phyloP scores from a whole-genome alignment of 2,113 vertebrate genomes.

The Glareola pratincola region DNA sequence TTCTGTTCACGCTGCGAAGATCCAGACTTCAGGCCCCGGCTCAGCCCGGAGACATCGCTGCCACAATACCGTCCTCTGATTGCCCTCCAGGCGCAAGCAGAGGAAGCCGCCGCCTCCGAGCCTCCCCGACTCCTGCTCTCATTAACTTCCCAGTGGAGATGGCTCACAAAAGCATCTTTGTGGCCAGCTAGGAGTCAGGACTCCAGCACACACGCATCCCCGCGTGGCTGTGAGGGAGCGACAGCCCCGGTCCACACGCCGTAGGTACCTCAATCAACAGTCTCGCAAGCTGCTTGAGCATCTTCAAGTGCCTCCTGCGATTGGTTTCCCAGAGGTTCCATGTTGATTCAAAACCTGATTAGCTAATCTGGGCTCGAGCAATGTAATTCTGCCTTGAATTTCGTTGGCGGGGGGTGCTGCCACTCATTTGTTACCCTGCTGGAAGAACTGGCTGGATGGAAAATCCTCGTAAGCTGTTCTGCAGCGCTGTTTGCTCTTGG shows the following conservation, averaged over 20 bases:
- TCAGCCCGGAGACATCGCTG: background rate
- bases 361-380: background rate
- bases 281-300: background rate
- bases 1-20: background rate
- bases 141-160: constrained; percentile 9
- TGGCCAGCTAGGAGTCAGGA: constrained; percentile 12
- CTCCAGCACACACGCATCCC: background rate
- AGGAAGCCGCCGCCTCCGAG: constrained; percentile 20
- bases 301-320: background rate
- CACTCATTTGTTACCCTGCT: background rate
- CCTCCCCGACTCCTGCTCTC: constrained; percentile 22
- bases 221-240: background rate
- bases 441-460: background rate
- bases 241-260: background rate
- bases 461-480: background rate
- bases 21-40: background rate
- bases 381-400: background rate
- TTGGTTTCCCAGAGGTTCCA: background rate
- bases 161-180: constrained; percentile 65
- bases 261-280: background rate
- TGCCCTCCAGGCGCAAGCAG: background rate
- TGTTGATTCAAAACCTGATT: background rate
- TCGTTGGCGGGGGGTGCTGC: background rate
- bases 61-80: constrained; percentile 24
- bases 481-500: background rate